Evolutionary conservation across 2,888 invertebrate species (phyloP).

Genomic region (Tricholauxania praeusta): DNA sequence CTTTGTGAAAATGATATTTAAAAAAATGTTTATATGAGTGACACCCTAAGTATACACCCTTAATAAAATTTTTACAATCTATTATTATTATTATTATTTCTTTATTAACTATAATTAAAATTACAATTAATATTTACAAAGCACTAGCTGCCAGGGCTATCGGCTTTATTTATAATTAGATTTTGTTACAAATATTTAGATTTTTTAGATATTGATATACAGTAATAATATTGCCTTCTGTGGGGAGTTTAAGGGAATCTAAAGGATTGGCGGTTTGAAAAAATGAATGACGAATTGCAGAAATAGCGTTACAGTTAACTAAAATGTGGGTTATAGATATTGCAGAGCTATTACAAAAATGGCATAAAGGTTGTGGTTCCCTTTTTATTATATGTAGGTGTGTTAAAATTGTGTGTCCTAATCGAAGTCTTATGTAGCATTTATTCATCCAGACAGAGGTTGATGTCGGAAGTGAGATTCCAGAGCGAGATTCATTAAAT

Average conservation of each 20-base stretch:
- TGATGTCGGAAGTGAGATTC: background rate
- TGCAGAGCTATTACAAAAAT: background rate
- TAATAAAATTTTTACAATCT: too few relatives aligned
- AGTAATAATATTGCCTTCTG: background rate
- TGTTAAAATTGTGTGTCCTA: slow-evolving; percentile 9
- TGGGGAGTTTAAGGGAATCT: background rate
- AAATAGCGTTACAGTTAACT: background rate
- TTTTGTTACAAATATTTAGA: too few relatives aligned
- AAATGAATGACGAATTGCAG: background rate
- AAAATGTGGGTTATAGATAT: background rate
- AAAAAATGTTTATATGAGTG: too few relatives aligned
- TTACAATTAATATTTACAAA: background rate
- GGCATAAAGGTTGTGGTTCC: background rate
- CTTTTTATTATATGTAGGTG: background rate
- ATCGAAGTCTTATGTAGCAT: slow-evolving; percentile 9
- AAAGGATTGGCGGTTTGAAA: background rate
- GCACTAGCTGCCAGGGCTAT: background rate
- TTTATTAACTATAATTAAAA: slow-evolving; percentile 7
- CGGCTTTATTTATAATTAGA: background rate
- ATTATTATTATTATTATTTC: background rate
- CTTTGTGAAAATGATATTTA: too few relatives aligned
- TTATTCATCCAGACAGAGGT: background rate
- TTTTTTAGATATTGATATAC: background rate
- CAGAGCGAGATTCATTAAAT: slow-evolving; percentile 1
- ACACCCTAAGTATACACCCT: too few relatives aligned